phyloP scores from a whole-genome alignment of 2,888 invertebrate species.

The Drosophila koepferae region DNA sequence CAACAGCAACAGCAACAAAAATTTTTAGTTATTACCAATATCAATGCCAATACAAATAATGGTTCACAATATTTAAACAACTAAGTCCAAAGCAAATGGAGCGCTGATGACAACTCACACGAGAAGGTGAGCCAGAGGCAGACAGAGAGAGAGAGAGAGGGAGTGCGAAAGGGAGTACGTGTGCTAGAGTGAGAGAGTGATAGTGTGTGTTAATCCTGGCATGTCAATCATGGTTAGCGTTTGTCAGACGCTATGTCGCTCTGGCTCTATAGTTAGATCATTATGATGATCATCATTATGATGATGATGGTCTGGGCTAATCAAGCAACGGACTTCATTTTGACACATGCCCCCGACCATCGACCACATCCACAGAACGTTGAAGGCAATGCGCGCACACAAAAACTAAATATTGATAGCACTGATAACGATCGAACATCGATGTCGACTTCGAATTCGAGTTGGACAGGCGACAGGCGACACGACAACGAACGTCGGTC shows the following conservation, averaged over 20 bases:
- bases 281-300: conserved; percentile 4
- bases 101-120: conserved; percentile 26
- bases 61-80: conserved; percentile 61
- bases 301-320: conserved; percentile 11
- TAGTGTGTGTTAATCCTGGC: conserved; percentile 65
- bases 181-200: conserved; percentile 14
- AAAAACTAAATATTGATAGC: conserved; percentile 72
- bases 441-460: conserved; percentile 17
- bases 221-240: conserved; percentile 68
- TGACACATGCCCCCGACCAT: conserved; percentile 60
- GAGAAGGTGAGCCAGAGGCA: not conserved
- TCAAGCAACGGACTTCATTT: conserved; percentile 65
- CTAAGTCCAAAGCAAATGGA: conserved; percentile 71
- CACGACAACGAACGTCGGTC: conserved; percentile 28
- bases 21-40: conserved; percentile 71
- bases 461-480: conserved; percentile 14
- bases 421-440: conserved; percentile 66
- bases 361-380: not conserved
- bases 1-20: conserved; percentile 15
- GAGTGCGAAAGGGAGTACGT: not conserved
- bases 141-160: conserved; percentile 3
- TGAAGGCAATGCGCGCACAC: conserved; percentile 50
- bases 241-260: conserved; percentile 62
- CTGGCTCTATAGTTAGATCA: conserved; percentile 13
- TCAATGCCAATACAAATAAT: conserved; percentile 75